Percentiles rank a stretch among this genome's conserved stretches.
phyloP scores from a whole-genome alignment of 2,888 invertebrate species.

The Cryptocephalus primarius region DNA sequence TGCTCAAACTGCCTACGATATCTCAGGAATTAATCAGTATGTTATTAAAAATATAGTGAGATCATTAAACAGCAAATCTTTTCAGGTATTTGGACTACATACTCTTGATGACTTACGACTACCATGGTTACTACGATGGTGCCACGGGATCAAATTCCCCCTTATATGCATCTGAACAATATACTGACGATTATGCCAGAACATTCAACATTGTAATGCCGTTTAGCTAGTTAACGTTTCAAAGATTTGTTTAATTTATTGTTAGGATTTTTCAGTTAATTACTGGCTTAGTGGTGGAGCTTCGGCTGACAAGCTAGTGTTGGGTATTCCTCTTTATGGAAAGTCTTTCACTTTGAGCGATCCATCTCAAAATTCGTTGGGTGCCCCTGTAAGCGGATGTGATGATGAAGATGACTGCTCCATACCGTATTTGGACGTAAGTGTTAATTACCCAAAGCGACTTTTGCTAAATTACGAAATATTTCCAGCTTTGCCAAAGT shows the following conservation, averaged over 20 bases:
- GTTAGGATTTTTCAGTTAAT: constrained; percentile 17
- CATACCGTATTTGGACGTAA: too few relatives aligned
- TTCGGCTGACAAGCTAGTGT: constrained; percentile 47
- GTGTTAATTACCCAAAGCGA: too few relatives aligned
- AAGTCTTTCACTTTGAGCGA: constrained; percentile 49
- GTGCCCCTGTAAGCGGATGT: constrained; percentile 34
- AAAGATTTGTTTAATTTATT: too few relatives aligned
- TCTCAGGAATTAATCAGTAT: constrained; percentile 43
- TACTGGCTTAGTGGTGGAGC: constrained; percentile 46
- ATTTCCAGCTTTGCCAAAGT: too few relatives aligned
- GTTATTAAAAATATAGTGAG: too few relatives aligned
- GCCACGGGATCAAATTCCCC: constrained; percentile 58
- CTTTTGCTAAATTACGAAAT: too few relatives aligned
- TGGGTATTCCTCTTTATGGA: constrained; percentile 63
- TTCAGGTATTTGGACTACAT: constrained; percentile 35
- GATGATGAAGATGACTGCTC: too few relatives aligned
- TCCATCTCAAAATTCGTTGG: constrained; percentile 33
- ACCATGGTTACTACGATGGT: constrained; percentile 49
- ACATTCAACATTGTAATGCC: constrained; percentile 29
- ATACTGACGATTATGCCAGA: constrained; percentile 13
- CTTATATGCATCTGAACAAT: constrained; percentile 41
- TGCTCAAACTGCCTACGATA: constrained; percentile 37
- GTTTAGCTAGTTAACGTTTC: too few relatives aligned
- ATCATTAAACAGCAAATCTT: background rate
- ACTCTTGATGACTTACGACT: constrained; percentile 38